Conservation (phyloP, 2,888 invertebrate species). For the Eupeodes latifasciatus region DNA sequence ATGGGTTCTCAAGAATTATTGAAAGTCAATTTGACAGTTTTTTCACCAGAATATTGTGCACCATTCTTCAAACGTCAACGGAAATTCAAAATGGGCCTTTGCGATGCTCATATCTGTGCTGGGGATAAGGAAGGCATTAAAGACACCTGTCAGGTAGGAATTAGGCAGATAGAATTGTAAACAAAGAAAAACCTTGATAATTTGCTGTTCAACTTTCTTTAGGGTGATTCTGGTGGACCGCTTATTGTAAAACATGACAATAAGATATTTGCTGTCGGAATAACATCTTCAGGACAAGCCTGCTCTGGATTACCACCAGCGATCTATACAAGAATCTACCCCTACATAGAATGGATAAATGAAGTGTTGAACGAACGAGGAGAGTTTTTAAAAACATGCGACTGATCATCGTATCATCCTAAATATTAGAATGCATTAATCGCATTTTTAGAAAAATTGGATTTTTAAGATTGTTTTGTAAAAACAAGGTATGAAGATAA, state of each 20-base stretch:
- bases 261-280: conserved; percentile 62
- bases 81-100: conserved; percentile 72
- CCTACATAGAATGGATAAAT: conserved; percentile 16
- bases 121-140: conserved; percentile 76
- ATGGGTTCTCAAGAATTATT: neutral
- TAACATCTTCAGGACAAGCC: conserved; percentile 76
- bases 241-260: conserved; percentile 49
- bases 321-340: conserved; percentile 55
- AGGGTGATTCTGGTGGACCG: conserved; percentile 78
- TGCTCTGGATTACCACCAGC: conserved; percentile 63
- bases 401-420: too few species aligned
- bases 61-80: conserved; percentile 26
- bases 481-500: too few species aligned
- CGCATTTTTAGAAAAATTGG: too few species aligned
- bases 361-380: neutral
- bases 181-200: neutral
- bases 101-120: conserved; percentile 79
- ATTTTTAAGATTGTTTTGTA: too few species aligned
- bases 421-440: too few species aligned
- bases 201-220: neutral
- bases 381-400: neutral
- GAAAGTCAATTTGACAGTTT: conserved; percentile 34
- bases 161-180: neutral
- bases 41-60: neutral
- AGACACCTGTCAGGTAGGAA: conserved; percentile 76